Conservation (phyloP, 2,113 vertebrate genomes). For the Trichechus manatus region DNA sequence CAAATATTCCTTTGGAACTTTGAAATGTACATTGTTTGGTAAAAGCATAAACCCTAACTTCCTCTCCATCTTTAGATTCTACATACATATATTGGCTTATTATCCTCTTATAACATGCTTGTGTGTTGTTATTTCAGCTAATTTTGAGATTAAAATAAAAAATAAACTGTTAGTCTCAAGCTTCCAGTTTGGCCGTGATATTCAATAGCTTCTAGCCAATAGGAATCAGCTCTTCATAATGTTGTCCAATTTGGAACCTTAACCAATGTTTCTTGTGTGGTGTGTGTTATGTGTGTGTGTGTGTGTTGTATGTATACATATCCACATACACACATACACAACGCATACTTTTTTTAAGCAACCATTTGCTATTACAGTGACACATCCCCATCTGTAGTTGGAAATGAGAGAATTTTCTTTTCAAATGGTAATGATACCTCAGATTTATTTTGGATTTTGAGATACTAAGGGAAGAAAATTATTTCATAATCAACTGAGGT, state of each 20-base stretch:
- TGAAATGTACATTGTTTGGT: conserved; percentile 60
- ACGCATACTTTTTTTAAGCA: conserved; percentile 64
- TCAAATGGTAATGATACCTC: conserved; percentile 61
- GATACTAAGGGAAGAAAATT: conserved; percentile 67
- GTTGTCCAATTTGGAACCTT: conserved; percentile 86
- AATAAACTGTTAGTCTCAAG: conserved; percentile 86
- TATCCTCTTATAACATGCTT: conserved; percentile 81
- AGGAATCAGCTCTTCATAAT: conserved; percentile 83
- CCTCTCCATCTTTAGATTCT: not conserved
- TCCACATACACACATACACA: conserved; percentile 28
- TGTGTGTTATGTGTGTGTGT: conserved; percentile 72
- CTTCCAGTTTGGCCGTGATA: conserved; percentile 85
- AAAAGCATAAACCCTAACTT: conserved; percentile 56
- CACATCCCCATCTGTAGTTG: conserved; percentile 77
- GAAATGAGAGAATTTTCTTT: conserved; percentile 71
- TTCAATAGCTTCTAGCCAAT: conserved; percentile 86
- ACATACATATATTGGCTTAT: conserved; percentile 57
- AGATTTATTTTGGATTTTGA: conserved; percentile 62
- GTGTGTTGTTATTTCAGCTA: conserved; percentile 83
- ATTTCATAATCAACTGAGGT: conserved; percentile 71
- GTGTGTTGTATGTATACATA: not conserved
- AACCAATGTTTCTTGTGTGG: conserved; percentile 82
- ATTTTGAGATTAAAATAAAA: conserved; percentile 86
- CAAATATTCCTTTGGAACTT: conserved; percentile 72
- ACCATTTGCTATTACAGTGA: conserved; percentile 74